A percentile compares a stretch with the other conserved stretches of the same genome.
These are phyloP conservation scores for Hypotaenidia philippensis DNA, from an alignment of 2,797 vertebrate species.

Conservation along the genomic window DNA sequence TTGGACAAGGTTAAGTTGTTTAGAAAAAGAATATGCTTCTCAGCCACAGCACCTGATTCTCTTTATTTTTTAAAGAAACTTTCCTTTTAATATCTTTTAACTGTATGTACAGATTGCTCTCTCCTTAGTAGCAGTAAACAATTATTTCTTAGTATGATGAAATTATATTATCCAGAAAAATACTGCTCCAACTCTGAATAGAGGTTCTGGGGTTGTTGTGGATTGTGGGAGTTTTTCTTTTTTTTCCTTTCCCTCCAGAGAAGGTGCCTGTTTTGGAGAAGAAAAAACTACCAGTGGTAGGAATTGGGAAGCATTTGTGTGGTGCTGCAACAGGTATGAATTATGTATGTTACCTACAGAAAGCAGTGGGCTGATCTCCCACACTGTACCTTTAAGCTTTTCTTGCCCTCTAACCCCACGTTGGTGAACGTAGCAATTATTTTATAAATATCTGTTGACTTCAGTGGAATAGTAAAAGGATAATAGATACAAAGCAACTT, in stretches of 20 bases:
- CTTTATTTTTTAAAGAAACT: neutral
- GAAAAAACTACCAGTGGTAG: slow-evolving; percentile 86
- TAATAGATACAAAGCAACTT: neutral
- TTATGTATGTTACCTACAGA: neutral
- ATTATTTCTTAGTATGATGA: neutral
- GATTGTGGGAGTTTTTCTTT: neutral
- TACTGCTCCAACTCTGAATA: neutral
- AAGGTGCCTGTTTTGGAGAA: slow-evolving; percentile 86
- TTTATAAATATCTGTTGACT: neutral
- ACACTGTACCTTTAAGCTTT: neutral
- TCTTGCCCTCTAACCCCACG: neutral
- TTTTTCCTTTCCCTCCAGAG: slow-evolving; percentile 64
- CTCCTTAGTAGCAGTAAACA: neutral
- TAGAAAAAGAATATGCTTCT: neutral
- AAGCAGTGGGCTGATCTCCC: neutral
- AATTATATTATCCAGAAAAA: neutral
- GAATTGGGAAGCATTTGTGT: slow-evolving; percentile 95
- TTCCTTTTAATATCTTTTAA: neutral
- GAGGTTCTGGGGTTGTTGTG: neutral
- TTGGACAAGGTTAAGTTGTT: neutral
- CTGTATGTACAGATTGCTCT: neutral
- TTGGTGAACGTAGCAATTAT: neutral
- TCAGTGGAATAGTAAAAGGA: neutral
- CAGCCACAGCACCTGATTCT: neutral
- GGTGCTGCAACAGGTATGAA: slow-evolving; percentile 92